A percentile compares a stretch with the other conserved stretches of the same genome.
Evolutionary conservation across 1,140 invertebrate species (phyloP).

Genomic region (Neelides sp.): DNA sequence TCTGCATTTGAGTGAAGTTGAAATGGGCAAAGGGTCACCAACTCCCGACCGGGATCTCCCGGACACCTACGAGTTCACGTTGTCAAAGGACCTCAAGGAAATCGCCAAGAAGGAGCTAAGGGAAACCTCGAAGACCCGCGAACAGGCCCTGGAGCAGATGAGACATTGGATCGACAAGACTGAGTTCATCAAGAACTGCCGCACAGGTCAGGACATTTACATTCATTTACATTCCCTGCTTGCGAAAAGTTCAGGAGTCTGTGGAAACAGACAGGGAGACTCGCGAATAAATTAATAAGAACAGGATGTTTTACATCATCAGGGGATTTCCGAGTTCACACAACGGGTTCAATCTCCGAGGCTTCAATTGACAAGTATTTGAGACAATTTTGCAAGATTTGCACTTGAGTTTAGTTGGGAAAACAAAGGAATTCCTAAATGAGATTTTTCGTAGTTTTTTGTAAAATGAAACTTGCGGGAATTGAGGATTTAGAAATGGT

Average conservation of each 20-base stretch:
- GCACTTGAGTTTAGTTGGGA: no score
- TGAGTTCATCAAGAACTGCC: conserved; percentile 51
- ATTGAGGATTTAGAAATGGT: no score
- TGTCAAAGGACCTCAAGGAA: conserved; percentile 46
- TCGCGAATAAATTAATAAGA: no score
- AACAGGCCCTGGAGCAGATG: conserved; percentile 51
- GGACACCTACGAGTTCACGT: conserved; percentile 47
- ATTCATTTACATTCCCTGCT: neutral
- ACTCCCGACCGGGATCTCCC: conserved; percentile 27
- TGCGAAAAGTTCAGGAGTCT: neutral
- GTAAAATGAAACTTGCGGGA: no score
- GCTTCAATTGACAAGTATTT: neutral
- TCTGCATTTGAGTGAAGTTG: no score
- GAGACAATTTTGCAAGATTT: neutral
- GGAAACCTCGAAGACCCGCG: conserved; percentile 52
- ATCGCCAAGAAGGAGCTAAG: conserved; percentile 54
- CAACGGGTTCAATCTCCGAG: neutral
- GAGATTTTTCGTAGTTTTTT: neutral
- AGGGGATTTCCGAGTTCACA: neutral
- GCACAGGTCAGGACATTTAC: conserved; percentile 45
- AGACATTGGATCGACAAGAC: conserved; percentile 59
- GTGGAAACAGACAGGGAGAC: no score
- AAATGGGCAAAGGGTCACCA: conserved; percentile 16
- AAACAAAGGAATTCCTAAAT: neutral
- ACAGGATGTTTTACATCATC: neutral